These are phyloP conservation scores for Oxycera nigricornis DNA, from an alignment of 2,888 invertebrate species.

Conservation along the genomic window DNA sequence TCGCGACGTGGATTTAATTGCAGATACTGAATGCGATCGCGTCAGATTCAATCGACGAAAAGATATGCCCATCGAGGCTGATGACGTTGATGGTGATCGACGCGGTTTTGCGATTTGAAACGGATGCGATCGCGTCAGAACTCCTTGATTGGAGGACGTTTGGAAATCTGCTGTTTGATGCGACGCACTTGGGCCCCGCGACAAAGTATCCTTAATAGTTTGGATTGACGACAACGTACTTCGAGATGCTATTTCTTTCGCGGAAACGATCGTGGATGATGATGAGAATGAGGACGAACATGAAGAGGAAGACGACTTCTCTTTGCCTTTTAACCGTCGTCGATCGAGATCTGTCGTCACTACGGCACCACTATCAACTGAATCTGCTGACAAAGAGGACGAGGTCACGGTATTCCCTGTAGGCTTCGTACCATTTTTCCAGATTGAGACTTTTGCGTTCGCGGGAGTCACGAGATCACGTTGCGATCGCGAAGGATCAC, in stretches of 20 bases:
- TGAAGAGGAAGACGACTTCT: slow-evolving; percentile 13
- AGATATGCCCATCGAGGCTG: slow-evolving; percentile 22
- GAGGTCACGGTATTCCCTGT: background rate
- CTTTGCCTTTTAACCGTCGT: background rate
- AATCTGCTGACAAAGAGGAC: background rate
- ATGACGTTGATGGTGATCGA: slow-evolving; percentile 14
- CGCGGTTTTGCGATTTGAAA: slow-evolving; percentile 7
- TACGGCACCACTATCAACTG: background rate
- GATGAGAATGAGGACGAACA: background rate
- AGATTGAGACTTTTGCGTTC: background rate
- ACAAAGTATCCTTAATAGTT: background rate
- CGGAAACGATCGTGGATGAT: background rate
- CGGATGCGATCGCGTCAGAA: background rate
- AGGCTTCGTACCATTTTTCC: background rate
- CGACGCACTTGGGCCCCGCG: slow-evolving; percentile 9
- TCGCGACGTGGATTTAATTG: slow-evolving; percentile 12
- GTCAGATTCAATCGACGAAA: background rate
- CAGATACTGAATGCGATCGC: slow-evolving; percentile 30
- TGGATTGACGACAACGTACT: background rate
- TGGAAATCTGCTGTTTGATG: background rate
- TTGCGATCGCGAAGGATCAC: slow-evolving; percentile 6
- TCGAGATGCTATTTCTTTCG: background rate
- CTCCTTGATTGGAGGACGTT: background rate
- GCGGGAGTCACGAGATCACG: background rate
- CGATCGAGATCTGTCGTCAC: background rate